Evolutionary conservation across 92 coral and sea anemone species (phyloP).

Genomic region (Umimayanthus kanabou): DNA sequence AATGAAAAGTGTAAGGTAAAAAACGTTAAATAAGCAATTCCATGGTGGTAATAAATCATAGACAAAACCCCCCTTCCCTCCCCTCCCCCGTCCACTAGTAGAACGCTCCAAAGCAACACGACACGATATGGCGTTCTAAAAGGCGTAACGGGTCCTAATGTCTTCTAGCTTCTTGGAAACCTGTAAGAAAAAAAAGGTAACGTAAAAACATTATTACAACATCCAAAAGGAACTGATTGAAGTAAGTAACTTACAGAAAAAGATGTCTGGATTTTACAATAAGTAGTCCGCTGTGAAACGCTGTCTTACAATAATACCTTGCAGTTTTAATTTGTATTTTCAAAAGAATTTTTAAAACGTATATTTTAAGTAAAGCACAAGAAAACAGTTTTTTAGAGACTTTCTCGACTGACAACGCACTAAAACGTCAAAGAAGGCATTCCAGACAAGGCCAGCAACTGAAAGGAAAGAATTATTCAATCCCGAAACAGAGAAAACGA

Average conservation of each 20-base stretch:
- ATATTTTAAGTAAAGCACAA: too few species aligned
- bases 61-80: background rate
- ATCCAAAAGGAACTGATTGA: background rate
- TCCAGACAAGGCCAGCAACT: too few species aligned
- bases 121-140: conserved; percentile 41
- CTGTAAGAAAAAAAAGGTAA: conserved; percentile 42
- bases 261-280: background rate
- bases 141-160: conserved; percentile 94
- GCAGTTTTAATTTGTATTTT: too few species aligned
- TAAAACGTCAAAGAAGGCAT: too few species aligned
- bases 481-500: too few species aligned
- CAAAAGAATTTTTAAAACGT: too few species aligned
- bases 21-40: background rate
- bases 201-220: background rate
- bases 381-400: too few species aligned
- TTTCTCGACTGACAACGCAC: too few species aligned
- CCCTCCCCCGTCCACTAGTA: background rate
- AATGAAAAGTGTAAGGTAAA: background rate
- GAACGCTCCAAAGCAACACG: background rate
- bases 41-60: background rate
- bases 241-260: background rate
- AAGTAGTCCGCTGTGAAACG: background rate
- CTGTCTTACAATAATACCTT: too few species aligned
- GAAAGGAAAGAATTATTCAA: too few species aligned
- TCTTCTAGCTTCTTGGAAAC: conserved; percentile 98